Conservation (phyloP, 2,797 vertebrate species). For the Spinibarbus caldwelli region DNA sequence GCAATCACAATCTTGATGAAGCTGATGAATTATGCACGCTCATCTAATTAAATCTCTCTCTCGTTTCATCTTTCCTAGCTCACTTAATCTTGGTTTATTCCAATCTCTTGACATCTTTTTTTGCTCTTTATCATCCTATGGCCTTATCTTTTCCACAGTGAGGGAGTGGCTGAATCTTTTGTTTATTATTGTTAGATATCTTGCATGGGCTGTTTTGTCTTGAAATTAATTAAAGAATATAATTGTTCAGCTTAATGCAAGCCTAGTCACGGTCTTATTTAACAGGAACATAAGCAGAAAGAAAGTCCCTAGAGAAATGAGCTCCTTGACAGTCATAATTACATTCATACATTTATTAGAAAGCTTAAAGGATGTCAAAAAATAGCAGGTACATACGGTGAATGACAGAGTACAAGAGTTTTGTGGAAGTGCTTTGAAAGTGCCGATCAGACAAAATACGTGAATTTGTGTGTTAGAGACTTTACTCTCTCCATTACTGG, state of each 20-base stretch:
- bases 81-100: constrained; percentile 43
- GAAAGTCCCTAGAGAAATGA: constrained; percentile 20
- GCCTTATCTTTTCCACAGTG: constrained; percentile 5
- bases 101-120: constrained; percentile 36
- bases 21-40: constrained; percentile 49
- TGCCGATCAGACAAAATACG: not conserved
- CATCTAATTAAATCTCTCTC: constrained; percentile 51
- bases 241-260: constrained; percentile 28
- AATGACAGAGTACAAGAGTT: not conserved
- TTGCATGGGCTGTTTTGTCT: constrained; percentile 25
- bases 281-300: constrained; percentile 20
- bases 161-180: constrained; percentile 29
- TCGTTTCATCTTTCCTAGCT: constrained; percentile 46
- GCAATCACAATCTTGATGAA: constrained; percentile 52
- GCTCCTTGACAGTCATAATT: constrained; percentile 11
- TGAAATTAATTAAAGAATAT: constrained; percentile 37
- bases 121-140: constrained; percentile 27
- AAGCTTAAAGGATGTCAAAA: constrained; percentile 4
- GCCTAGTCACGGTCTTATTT: constrained; percentile 24
- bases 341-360: constrained; percentile 10
- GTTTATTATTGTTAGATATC: constrained; percentile 27
- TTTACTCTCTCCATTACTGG: not conserved
- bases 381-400: not conserved
- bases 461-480: not conserved
- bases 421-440: not conserved